phyloP scores from a whole-genome alignment of 2,888 invertebrate genomes.

The Meteorus cinctellus region DNA sequence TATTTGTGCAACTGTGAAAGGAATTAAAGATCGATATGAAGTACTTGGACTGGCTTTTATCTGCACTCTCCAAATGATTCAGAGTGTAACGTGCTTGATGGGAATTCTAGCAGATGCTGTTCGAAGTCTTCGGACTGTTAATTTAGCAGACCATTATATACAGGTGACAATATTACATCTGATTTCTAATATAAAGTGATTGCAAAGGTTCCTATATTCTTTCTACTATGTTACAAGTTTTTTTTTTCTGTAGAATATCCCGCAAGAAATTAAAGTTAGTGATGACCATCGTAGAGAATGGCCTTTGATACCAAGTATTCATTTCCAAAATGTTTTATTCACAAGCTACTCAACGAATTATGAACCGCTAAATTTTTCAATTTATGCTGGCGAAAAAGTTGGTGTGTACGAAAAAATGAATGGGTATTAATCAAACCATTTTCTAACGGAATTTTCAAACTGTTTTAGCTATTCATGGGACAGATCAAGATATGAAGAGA shows the following conservation, averaged over 20 bases:
- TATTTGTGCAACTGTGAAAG: conserved; percentile 52
- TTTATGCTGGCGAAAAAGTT: conserved; percentile 55
- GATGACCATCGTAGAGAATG: conserved; percentile 50
- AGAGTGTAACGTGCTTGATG: conserved; percentile 53
- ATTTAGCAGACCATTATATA: conserved; percentile 55
- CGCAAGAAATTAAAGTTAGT: conserved; percentile 54
- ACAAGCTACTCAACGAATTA: conserved; percentile 46
- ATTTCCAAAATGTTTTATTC: conserved; percentile 57
- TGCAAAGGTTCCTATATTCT: neutral
- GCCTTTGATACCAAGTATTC: conserved; percentile 56
- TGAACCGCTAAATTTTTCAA: conserved; percentile 52
- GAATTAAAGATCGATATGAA: conserved; percentile 51
- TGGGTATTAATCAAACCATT: neutral
- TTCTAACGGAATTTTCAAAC: neutral
- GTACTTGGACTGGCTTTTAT: conserved; percentile 57
- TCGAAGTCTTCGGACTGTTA: conserved; percentile 55
- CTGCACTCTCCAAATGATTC: conserved; percentile 56
- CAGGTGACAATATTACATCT: conserved; percentile 48
- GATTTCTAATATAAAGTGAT: neutral
- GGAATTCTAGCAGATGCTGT: conserved; percentile 53
- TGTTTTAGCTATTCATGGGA: conserved; percentile 49
- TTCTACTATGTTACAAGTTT: neutral
- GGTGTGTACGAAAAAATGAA: conserved; percentile 46
- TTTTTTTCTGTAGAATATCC: conserved; percentile 50
- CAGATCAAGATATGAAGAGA: conserved; percentile 47